Evolutionary conservation across 1,140 invertebrate genomes (phyloP).

Genomic region (Drosophila nigrodunni): DNA sequence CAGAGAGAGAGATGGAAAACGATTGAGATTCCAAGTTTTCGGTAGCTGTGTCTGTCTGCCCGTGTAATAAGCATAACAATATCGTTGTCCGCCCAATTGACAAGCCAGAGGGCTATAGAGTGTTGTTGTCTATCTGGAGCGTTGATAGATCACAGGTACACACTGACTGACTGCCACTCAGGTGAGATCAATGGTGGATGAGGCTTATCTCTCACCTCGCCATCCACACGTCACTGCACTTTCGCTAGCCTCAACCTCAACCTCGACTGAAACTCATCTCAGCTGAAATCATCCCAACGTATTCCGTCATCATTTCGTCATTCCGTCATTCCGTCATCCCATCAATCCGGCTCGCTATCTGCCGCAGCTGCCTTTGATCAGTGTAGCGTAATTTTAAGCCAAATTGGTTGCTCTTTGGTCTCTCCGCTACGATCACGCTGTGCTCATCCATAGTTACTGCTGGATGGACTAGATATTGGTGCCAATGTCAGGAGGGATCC

Average conservation of each 20-base stretch:
- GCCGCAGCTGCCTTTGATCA: constrained; percentile 79
- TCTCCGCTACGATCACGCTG: constrained; percentile 47
- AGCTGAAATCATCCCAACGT: background rate
- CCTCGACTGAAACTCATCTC: constrained; percentile 1
- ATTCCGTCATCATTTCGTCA: constrained; percentile 18
- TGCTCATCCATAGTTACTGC: constrained; percentile 21
- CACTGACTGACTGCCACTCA: constrained; percentile 27
- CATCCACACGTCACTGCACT: constrained; percentile 80
- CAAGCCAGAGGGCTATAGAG: constrained; percentile 50
- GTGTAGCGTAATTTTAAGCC: constrained; percentile 83
- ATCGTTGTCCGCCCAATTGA: constrained; percentile 82
- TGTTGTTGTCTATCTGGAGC: constrained; percentile 52
- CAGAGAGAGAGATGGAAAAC: background rate
- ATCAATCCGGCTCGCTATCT: constrained; percentile 52
- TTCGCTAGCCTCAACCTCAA: constrained; percentile 44
- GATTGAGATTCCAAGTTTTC: constrained; percentile 39
- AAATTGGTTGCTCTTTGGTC: constrained; percentile 66
- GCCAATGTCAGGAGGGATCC: constrained; percentile 71
- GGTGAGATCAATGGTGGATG: constrained; percentile 82
- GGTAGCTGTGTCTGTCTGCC: constrained; percentile 60
- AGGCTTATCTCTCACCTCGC: constrained; percentile 62
- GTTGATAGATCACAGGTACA: constrained; percentile 66
- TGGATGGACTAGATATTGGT: constrained; percentile 24
- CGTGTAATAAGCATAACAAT: constrained; percentile 84
- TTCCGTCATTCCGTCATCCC: constrained; percentile 40